A percentile compares a stretch with the other conserved stretches of the same genome.
Conservation (phyloP, 2,113 vertebrate genomes). For the Thermophis baileyi region DNA sequence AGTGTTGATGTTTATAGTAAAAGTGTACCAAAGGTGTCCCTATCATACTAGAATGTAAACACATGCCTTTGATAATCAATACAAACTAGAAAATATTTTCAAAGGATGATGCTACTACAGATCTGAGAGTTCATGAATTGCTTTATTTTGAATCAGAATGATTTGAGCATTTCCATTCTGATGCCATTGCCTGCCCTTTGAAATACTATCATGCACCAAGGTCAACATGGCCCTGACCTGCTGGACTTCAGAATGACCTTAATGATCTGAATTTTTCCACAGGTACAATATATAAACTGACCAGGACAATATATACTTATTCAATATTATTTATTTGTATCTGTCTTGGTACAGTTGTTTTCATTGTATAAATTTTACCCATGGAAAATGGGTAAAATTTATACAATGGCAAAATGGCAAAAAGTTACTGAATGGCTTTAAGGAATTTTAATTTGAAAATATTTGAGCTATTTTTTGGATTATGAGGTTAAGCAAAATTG, state of each 20-base stretch:
- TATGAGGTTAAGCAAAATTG: neutral
- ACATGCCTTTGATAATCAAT: neutral
- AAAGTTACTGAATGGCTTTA: neutral
- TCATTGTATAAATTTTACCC: neutral
- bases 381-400: neutral
- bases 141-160: neutral
- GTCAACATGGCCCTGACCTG: neutral
- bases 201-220: neutral
- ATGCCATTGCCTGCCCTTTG: neutral
- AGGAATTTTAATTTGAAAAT: neutral
- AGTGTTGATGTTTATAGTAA: neutral
- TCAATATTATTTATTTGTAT: neutral
- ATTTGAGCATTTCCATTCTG: neutral
- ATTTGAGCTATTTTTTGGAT: neutral
- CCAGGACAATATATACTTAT: neutral
- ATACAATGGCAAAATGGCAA: neutral
- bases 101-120: neutral
- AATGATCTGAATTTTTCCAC: neutral
- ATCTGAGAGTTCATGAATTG: neutral
- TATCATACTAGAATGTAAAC: neutral
- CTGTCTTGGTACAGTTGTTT: neutral
- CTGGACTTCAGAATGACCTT: neutral
- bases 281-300: neutral
- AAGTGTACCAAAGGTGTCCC: neutral
- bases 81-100: neutral